Base-by-base conservation (phyloP, 92 coral and sea anemone species). In the Zoanthus sociatus region DNA sequence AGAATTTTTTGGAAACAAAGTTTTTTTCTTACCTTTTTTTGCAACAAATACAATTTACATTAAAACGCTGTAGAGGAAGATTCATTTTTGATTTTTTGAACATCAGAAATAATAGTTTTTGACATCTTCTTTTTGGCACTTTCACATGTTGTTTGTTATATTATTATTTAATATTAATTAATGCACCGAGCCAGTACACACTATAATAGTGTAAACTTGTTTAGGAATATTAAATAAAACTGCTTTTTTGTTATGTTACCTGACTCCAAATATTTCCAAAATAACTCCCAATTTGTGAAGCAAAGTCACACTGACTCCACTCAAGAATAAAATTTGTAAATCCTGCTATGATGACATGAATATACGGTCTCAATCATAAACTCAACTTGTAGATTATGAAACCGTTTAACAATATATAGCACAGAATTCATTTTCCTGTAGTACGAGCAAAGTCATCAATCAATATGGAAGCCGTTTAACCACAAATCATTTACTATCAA, bases 1-100 rank as follows among this genome's bases (percentile, higher is more conserved):
- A 85, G 88, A 85, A 85, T 31, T 85, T 85, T 74, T 73, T 58
- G 31, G 75, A 45, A 74, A 85, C 84, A 79, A 13, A 79, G 84
- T 79, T 79, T 74, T 84, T 9, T 30, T 56, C 75, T 73, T 58
- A 85, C 88, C 83, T 75, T 85, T 85, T 85, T 75, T 31, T n/a
- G n/a, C 71, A 51, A 48, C 87, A 84, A 84, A 72, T 48, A 7
- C 84, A 79, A 58, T 60, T 79, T 79, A 79, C 73, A 20, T 84
- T 84, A 84, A 84, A n/a, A n/a, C 31, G 60, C 60, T 83, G 87
- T 21, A 83, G 33, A 69, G 16, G 71, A 58, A 11, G 17, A 58
- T 58, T 58, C 16, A 58, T 58, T 58, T 58, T 6, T 14, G 14
- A 58, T 58, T 58, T 58, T 58, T 11, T 58, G 66, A 58, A 58